Base-by-base conservation (phyloP, 2,797 vertebrate genomes). In the Melopsittacus undulatus region DNA sequence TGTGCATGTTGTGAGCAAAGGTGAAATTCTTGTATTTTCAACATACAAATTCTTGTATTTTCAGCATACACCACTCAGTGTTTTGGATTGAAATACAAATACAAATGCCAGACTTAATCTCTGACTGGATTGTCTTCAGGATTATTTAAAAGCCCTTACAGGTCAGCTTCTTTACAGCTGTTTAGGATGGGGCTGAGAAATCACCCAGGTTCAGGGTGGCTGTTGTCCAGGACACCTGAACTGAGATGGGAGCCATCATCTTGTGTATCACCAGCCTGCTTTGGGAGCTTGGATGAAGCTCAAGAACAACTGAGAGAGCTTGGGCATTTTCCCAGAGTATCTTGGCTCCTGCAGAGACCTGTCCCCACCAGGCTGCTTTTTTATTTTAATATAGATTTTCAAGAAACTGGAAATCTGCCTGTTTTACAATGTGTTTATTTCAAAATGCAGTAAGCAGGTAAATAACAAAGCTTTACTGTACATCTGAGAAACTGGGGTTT, bases 301-400 rank as follows among this genome's bases (percentile, higher is more conserved):
- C 81, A 90, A 20, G 64, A 96, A 38, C 67, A 76, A 84, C 72
- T 72, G 78, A 85, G 81, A 67, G 78, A 29, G 17, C 66, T 84
- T 94, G 90, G 90, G 95, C 52, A 72, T 90, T 95, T 95, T 95
- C 90, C 92, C 92, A 78, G 88, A 87, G 83, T 57, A 12, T 85
- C 86, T 85, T 95, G 88, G 88, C 90, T 96, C 51, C 72, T 59
- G 57, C 61, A 72, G 68, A 91, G 77, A 89, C 83, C 78, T 83
- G 20, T 92, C 64, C 83, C 26, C 61, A 90, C 84, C 64, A 93
- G 86, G 51, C 91, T 90, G 51, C 72, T 78, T 92, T 82, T 95
- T 92, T 61, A 82, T 95, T 93, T 95, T 78, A 67, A 87, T 91
- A 92, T 87, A 2, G 68, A 23, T 91, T 95, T 94, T 90, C 34